phyloP scores from a whole-genome alignment of 2,888 invertebrate genomes.

The Ommatoiulus sabulosus region DNA sequence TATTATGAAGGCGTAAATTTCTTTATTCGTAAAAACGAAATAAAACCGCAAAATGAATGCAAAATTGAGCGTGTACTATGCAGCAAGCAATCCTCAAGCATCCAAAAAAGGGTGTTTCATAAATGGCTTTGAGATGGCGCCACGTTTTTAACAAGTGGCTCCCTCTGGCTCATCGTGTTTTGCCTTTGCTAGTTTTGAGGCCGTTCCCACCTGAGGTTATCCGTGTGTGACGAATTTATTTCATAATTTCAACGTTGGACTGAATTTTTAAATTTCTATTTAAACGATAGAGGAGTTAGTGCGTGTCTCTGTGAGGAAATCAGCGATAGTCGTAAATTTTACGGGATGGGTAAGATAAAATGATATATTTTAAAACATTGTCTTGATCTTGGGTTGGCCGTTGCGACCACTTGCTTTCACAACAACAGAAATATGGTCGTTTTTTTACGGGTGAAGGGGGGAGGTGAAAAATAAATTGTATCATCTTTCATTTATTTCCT shows the following conservation, averaged over 20 bases:
- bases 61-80: neutral
- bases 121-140: neutral
- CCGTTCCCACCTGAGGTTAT: conserved; percentile 1
- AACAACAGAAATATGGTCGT: conserved; percentile 24
- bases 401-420: neutral
- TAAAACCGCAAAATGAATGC: neutral
- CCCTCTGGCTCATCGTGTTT: neutral
- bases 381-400: neutral
- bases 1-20: neutral
- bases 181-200: neutral
- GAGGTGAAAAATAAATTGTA: neutral
- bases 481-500: neutral
- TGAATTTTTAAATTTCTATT: neutral
- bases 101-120: neutral
- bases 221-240: conserved; percentile 33
- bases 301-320: neutral
- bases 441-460: neutral
- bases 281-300: neutral
- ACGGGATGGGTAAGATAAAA: conserved; percentile 12
- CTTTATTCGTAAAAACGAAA: neutral
- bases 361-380: neutral
- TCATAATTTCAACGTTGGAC: neutral
- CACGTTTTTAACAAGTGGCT: neutral
- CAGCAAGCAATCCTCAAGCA: neutral
- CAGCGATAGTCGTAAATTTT: neutral